Conservation (phyloP, 1,140 invertebrate species). For the Ips typographus region DNA sequence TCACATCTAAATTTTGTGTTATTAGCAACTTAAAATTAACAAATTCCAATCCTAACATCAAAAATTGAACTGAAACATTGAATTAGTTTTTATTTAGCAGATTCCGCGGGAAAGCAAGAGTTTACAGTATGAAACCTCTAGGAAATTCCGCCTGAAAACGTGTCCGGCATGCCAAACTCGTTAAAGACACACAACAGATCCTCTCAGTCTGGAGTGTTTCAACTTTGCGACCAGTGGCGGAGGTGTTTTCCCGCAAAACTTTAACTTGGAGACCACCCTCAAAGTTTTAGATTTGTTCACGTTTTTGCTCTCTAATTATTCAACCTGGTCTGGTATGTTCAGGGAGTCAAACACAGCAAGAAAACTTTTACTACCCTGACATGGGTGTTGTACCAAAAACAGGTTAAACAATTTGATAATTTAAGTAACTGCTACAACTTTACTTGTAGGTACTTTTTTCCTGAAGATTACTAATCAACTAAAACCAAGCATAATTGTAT, state of each 20-base stretch:
- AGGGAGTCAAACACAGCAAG: no score
- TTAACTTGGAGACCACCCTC: no score
- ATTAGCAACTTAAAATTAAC: not conserved
- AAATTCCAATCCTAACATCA: slow-evolving; percentile 5
- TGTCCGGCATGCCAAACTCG: slow-evolving; percentile 23
- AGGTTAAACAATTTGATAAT: no score
- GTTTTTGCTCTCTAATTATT: no score
- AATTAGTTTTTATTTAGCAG: slow-evolving; percentile 18
- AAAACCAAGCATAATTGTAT: no score
- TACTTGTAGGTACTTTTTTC: no score
- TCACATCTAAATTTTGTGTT: not conserved
- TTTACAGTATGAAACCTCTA: slow-evolving; percentile 23
- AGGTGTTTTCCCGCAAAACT: not conserved
- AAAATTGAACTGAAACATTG: not conserved
- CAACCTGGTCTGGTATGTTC: no score
- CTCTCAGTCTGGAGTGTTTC: slow-evolving; percentile 5
- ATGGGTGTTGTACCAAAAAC: no score
- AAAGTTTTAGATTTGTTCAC: no score
- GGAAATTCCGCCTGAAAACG: slow-evolving; percentile 16
- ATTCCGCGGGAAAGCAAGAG: slow-evolving; percentile 22
- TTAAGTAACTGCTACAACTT: no score
- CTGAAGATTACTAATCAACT: no score
- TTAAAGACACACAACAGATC: slow-evolving; percentile 20
- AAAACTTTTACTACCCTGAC: no score
- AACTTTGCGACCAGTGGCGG: not conserved